These are phyloP conservation scores for Motacilla alba DNA, from an alignment of 2,113 vertebrate species.

Conservation along the genomic window DNA sequence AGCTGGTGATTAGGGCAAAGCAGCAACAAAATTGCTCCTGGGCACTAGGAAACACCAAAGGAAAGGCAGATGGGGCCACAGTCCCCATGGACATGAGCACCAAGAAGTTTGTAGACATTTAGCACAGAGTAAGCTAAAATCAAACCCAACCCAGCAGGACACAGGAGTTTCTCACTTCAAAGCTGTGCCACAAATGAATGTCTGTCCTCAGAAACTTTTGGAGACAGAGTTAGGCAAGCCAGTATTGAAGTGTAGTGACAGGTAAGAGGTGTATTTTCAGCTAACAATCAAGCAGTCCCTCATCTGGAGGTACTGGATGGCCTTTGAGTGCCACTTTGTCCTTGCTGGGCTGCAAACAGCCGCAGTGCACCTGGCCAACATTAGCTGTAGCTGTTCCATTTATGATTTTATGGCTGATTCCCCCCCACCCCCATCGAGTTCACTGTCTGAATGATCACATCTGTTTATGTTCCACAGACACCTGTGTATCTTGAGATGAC, in stretches of 20 bases:
- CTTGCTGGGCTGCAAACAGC: not conserved
- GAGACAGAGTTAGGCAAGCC: not conserved
- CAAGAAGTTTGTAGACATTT: not conserved
- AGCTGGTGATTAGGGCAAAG: not conserved
- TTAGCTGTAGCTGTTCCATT: constrained; percentile 14
- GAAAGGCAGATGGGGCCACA: not conserved
- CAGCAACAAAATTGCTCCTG: not conserved
- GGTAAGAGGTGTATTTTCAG: not conserved
- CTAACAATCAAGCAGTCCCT: not conserved
- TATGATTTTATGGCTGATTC: constrained; percentile 31
- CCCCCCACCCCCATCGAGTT: not conserved
- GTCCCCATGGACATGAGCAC: rapidly evolving
- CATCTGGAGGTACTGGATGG: not conserved
- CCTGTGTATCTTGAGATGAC: constrained; percentile 70
- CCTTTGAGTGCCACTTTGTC: constrained; percentile 7
- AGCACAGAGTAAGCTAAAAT: not conserved
- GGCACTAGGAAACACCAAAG: not conserved
- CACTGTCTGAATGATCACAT: constrained; percentile 63
- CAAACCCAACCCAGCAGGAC: not conserved
- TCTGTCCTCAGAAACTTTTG: not conserved
- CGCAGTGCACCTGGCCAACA: not conserved
- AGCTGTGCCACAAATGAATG: not conserved
- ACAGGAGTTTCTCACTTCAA: not conserved
- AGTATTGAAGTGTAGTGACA: not conserved
- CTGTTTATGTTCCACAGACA: constrained; percentile 69